Evolutionary conservation across 2,888 invertebrate genomes (phyloP), one percentile per base, ranked within the genome.

Genomic region (Drosophila longiperda): DNA sequence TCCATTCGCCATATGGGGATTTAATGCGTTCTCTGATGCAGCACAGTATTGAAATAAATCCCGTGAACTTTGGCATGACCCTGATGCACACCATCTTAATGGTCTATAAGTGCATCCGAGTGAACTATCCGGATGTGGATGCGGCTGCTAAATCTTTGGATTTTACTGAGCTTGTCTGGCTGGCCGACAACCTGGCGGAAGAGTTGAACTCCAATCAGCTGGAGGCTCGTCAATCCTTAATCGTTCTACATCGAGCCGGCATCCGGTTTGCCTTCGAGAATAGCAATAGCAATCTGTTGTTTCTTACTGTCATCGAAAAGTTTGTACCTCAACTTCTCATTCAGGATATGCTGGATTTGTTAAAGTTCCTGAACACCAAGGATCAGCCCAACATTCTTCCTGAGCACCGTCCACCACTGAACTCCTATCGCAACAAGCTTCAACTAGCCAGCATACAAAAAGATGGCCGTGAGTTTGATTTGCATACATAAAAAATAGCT

Each of bases 51-150:
- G 0, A 48, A 0, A 32, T 62, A 0, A 86, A 83, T 69, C 32
- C 71, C 1, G 20, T 71, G 1, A 69, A 88, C 42, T 83, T 64
- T 38, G 88, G 82, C 20, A 86, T 86, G 88, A 73, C 85, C 9
- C 17, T 88, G n/a, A 42, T 86, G 60, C 86, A 86, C 60, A 83
- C 83, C 8, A 66, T 71, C 1, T 6, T 86, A 32, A 15, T 66
- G 36, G 65, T 66, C 0, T 86, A 69, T 29, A 57, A 57, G 0
- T 40, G 50, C 5, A 20, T 83, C 0, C 64, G 72, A 17, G 9
- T 5, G 4, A 53, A 9, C 1, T 36, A 55, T 32, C 29, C n/a
- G 1, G 54, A 77, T 8, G 1, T 38, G 0, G 1, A 15, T 0
- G 20, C 60, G 7, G 66, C 67, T 1, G 32, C 42, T 1, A 17